Evolutionary conservation across 2,888 invertebrate genomes (phyloP).

Genomic region (Trachelus tabidus): DNA sequence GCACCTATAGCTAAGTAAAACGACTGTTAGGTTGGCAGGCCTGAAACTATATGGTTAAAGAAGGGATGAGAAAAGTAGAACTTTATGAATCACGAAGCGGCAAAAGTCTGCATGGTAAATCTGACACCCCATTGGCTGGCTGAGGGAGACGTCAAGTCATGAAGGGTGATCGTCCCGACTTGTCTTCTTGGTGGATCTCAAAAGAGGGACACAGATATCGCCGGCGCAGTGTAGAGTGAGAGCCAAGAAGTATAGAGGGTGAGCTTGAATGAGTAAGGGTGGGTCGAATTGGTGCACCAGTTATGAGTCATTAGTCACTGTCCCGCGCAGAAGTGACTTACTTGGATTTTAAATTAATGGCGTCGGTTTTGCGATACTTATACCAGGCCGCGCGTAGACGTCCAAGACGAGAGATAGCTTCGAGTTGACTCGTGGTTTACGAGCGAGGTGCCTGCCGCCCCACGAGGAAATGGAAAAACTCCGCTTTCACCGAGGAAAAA

Average conservation of each 20-base stretch:
- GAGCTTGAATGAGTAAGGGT: neutral
- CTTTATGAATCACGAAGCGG: slow-evolving; percentile 20
- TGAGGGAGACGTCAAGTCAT: neutral
- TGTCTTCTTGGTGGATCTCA: neutral
- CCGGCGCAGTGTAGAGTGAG: neutral
- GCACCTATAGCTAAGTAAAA: neutral
- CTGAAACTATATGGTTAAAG: neutral
- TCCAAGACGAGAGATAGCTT: slow-evolving; percentile 5
- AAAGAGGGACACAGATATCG: neutral
- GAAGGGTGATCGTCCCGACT: slow-evolving; percentile 1
- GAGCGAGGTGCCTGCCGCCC: slow-evolving; percentile 2
- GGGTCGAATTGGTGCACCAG: slow-evolving; percentile 6
- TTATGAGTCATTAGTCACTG: slow-evolving; percentile 57
- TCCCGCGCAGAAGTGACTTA: slow-evolving; percentile 52
- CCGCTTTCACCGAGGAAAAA: slow-evolving; percentile 4
- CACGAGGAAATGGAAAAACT: slow-evolving; percentile 2
- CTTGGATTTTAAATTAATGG: slow-evolving; percentile 57
- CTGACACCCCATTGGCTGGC: neutral
- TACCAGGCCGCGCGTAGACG: neutral
- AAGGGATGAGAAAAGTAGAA: slow-evolving; percentile 20
- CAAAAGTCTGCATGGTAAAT: neutral
- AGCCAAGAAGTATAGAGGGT: neutral
- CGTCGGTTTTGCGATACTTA: slow-evolving; percentile 48
- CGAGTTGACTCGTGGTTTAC: slow-evolving; percentile 4
- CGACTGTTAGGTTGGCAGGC: neutral